Conservation (phyloP, 2,797 vertebrate species). For the Somateria mollissima region DNA sequence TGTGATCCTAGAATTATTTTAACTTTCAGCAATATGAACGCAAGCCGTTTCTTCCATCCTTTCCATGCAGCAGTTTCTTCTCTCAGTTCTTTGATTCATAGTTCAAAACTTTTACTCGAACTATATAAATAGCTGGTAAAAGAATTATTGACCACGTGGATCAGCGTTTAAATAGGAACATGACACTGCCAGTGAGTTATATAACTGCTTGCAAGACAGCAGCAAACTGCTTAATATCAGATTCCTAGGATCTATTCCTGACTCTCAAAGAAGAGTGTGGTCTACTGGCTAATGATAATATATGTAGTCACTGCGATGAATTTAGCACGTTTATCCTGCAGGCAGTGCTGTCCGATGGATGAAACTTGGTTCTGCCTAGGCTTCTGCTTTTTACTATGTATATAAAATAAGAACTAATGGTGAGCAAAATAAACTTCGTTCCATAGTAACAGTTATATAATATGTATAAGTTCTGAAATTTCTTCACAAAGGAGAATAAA, state of each 20-base stretch:
- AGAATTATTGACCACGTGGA: constrained; percentile 12
- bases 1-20: not conserved
- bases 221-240: not conserved
- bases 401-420: not conserved
- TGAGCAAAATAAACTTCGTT: not conserved
- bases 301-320: not conserved
- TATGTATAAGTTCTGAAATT: not conserved
- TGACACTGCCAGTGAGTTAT: constrained; percentile 47
- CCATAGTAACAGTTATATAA: not conserved
- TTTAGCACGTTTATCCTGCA: not conserved
- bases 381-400: not conserved
- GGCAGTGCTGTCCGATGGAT: not conserved
- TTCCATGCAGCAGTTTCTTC: not conserved
- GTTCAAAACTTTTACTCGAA: constrained; percentile 40
- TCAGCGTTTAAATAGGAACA: constrained; percentile 60
- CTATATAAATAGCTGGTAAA: constrained; percentile 55
- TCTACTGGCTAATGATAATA: constrained; percentile 1
- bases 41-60: not conserved
- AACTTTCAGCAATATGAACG: not conserved
- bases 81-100: not conserved
- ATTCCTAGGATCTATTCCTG: constrained; percentile 61
- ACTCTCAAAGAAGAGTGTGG: constrained; percentile 2
- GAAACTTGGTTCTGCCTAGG: not conserved
- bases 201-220: constrained; percentile 35
- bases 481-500: not conserved